Evolutionary conservation across 1,140 invertebrate genomes (phyloP).

Genomic region (Drosophila pectinifera): DNA sequence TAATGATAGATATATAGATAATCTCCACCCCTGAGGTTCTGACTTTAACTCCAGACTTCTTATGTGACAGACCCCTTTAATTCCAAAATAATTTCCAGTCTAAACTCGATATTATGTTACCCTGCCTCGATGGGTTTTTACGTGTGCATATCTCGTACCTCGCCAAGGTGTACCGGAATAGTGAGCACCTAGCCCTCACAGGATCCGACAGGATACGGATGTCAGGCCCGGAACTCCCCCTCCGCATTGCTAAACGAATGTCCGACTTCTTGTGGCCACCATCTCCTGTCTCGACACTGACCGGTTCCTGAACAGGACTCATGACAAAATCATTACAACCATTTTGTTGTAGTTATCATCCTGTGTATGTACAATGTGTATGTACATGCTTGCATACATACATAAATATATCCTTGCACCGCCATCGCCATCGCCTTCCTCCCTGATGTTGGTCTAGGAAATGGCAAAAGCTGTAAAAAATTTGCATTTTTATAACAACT

Average conservation of each 20-base stretch:
- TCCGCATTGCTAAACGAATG: background rate
- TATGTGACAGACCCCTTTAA: too few species aligned
- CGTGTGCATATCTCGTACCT: background rate
- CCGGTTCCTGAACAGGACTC: slow-evolving; percentile 24
- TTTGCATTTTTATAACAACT: slow-evolving; percentile 74
- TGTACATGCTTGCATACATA: slow-evolving; percentile 15
- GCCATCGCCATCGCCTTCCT: background rate
- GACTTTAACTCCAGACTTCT: too few species aligned
- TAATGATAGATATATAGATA: too few species aligned
- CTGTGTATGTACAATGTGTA: slow-evolving; percentile 8
- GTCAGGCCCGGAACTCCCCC: background rate
- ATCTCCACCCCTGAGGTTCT: too few species aligned
- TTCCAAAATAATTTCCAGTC: too few species aligned
- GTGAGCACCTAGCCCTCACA: background rate
- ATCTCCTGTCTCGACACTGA: background rate
- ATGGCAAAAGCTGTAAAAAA: slow-evolving; percentile 69
- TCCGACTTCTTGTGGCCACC: background rate
- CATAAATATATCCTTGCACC: slow-evolving; percentile 10
- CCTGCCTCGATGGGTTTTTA: too few species aligned
- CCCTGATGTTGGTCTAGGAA: slow-evolving; percentile 45
- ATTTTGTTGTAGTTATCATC: slow-evolving; percentile 58
- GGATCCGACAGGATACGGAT: background rate
- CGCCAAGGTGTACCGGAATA: background rate
- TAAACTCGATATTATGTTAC: too few species aligned
- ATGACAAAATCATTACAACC: slow-evolving; percentile 65